phyloP scores from a whole-genome alignment of 2,797 vertebrate species.

The Siniperca scherzeri region DNA sequence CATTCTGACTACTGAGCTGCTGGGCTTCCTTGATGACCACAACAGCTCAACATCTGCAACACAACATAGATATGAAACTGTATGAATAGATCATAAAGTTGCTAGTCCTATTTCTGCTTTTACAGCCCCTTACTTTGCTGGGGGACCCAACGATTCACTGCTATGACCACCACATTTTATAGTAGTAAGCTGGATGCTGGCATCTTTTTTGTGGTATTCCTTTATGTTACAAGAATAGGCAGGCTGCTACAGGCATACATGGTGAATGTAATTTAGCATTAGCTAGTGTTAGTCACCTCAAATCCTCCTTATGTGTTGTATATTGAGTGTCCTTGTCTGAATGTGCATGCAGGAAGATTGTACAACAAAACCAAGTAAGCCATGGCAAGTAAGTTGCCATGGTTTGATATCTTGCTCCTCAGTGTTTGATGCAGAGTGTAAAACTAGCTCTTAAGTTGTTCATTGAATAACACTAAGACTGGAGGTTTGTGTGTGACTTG shows the following conservation, averaged over 20 bases:
- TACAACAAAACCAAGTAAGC: not conserved
- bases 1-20: too few relatives aligned
- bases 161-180: constrained; percentile 4
- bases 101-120: not conserved
- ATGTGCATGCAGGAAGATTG: not conserved
- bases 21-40: not conserved
- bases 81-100: not conserved
- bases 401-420: constrained; percentile 7
- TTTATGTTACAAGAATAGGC: not conserved
- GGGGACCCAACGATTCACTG: not conserved
- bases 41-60: not conserved
- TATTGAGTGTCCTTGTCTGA: not conserved
- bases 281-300: not conserved
- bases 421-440: constrained; percentile 3
- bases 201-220: not conserved
- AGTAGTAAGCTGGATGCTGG: not conserved
- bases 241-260: not conserved
- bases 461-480: not conserved
- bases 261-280: not conserved
- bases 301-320: not conserved
- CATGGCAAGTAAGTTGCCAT: not conserved
- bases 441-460: not conserved
- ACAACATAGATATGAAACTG: not conserved
- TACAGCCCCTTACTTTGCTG: not conserved
- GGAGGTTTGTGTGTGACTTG: not conserved